Percentiles rank a stretch among this genome's conserved stretches.
Evolutionary conservation across 1,140 invertebrate genomes (phyloP).

Genomic region (Trichonephila inaurata): DNA sequence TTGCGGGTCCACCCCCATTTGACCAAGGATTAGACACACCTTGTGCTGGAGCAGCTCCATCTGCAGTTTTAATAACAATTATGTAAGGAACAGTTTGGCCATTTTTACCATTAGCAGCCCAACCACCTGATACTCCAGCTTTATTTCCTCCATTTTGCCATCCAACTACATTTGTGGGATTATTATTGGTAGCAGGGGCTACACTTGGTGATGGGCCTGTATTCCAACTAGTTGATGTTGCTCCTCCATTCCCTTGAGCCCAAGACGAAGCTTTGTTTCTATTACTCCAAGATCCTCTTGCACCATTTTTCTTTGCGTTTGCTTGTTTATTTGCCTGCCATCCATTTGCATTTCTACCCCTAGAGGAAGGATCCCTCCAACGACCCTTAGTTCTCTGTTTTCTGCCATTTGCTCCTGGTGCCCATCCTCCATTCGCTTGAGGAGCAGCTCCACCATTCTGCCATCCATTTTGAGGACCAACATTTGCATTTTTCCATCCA

Average conservation of each 20-base stretch:
- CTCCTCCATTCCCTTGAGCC: slow-evolving; percentile 31
- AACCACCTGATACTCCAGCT: slow-evolving; percentile 14
- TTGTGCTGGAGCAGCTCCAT: neutral
- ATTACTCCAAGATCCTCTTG: slow-evolving; percentile 25
- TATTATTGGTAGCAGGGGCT: neutral
- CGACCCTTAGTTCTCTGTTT: slow-evolving; percentile 6
- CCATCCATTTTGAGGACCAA: slow-evolving; percentile 41
- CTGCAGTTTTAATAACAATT: slow-evolving; percentile 61
- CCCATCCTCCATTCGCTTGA: neutral
- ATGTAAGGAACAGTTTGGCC: slow-evolving; percentile 62
- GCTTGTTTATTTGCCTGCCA: slow-evolving; percentile 36
- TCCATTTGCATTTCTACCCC: neutral
- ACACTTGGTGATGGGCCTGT: neutral
- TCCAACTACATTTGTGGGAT: neutral
- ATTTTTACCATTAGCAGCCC: neutral
- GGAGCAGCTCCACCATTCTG: slow-evolving; percentile 25
- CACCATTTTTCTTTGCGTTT: slow-evolving; percentile 27
- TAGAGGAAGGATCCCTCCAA: slow-evolving; percentile 12
- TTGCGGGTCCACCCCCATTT: neutral
- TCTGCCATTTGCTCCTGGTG: neutral
- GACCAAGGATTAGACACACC: slow-evolving; percentile 47
- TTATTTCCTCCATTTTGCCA: slow-evolving; percentile 21
- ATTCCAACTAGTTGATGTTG: slow-evolving; percentile 30
- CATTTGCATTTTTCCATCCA: slow-evolving; percentile 2
- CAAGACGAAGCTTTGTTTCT: slow-evolving; percentile 5